phyloP scores from a whole-genome alignment of 2,113 vertebrate genomes.

The Aptenodytes forsteri region DNA sequence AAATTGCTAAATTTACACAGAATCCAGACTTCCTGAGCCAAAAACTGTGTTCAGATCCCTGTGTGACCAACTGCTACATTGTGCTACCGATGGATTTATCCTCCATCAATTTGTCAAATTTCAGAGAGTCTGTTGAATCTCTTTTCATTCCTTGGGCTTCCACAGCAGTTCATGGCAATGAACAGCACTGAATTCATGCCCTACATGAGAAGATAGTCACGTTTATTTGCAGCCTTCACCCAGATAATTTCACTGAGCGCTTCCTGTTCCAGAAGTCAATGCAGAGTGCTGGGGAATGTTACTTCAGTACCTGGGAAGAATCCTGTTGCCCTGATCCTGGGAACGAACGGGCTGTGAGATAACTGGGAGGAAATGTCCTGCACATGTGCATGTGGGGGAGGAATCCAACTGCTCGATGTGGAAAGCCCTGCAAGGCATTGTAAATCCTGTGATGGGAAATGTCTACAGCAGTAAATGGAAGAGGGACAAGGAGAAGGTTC shows the following conservation, averaged over 20 bases:
- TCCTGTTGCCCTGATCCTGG: background rate
- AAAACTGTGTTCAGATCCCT: background rate
- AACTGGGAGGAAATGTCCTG: background rate
- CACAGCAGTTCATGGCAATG: background rate
- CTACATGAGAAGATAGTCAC: background rate
- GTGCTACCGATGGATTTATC: background rate
- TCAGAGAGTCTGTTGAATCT: background rate
- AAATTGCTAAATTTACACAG: conserved; percentile 16
- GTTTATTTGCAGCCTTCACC: background rate
- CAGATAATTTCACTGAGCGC: background rate
- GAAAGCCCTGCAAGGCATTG: background rate
- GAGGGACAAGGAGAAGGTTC: background rate
- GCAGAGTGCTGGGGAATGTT: background rate
- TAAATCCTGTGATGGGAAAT: background rate
- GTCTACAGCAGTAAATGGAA: background rate
- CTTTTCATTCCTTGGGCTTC: background rate
- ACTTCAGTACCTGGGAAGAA: background rate
- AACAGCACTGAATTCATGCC: background rate
- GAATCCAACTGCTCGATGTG: background rate
- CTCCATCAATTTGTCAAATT: background rate
- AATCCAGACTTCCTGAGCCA: background rate
- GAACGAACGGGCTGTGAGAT: fast-evolving
- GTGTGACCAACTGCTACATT: conserved; percentile 6
- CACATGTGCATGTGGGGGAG: fast-evolving
- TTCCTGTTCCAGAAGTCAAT: background rate